Evolutionary conservation across 2,113 vertebrate species (phyloP).

Genomic region (Mugil cephalus): DNA sequence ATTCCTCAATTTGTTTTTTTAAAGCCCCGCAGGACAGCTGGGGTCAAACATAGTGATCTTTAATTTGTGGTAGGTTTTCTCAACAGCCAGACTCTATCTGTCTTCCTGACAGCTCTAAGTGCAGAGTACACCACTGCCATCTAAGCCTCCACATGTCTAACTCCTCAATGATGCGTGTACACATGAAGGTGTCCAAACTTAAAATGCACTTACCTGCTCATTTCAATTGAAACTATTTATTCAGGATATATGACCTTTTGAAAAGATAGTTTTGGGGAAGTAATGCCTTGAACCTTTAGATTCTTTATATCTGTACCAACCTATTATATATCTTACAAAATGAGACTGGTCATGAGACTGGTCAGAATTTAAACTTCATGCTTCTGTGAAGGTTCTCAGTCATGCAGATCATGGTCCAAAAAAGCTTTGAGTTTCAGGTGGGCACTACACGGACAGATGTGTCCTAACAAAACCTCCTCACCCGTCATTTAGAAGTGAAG

Average conservation of each 20-base stretch:
- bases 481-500: too few species aligned
- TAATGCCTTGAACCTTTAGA: neutral
- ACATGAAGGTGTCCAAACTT: neutral
- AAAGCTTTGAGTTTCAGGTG: too few species aligned
- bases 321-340: constrained; percentile 1
- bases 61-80: constrained; percentile 27
- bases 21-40: neutral
- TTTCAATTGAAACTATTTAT: neutral
- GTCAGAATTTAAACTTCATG: neutral
- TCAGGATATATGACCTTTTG: neutral
- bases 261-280: too few species aligned
- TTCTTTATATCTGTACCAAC: too few species aligned
- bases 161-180: neutral
- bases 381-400: too few species aligned
- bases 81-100: constrained; percentile 17
- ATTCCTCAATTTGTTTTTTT: constrained; percentile 4
- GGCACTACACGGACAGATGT: too few species aligned
- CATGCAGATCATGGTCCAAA: too few species aligned
- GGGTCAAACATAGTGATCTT: constrained; percentile 37
- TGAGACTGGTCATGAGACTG: neutral
- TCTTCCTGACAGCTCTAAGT: constrained; percentile 29
- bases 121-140: neutral
- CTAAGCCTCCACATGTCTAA: constrained; percentile 3
- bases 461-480: too few species aligned
- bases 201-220: neutral